Conservation (phyloP, 1,140 invertebrate species). For the Caerostris darwini region DNA sequence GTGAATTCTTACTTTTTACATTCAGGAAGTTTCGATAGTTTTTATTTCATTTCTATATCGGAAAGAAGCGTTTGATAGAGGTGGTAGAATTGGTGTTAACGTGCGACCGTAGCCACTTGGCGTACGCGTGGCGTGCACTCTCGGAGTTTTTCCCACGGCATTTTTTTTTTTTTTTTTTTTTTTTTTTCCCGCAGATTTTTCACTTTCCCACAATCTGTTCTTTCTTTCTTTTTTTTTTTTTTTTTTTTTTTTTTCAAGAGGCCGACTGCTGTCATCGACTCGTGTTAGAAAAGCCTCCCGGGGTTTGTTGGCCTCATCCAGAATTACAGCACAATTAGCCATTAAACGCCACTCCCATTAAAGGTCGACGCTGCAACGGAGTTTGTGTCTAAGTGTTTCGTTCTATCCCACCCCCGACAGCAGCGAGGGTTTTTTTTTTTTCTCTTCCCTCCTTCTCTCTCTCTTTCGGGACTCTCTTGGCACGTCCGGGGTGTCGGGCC, state of each 20-base stretch:
- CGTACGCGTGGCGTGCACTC: slow-evolving; percentile 57
- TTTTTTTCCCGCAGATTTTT: not conserved
- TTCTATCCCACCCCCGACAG: slow-evolving; percentile 39
- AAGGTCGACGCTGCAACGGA: slow-evolving; percentile 63
- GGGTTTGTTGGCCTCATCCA: slow-evolving; percentile 77
- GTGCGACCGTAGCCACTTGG: slow-evolving; percentile 54
- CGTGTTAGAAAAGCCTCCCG: slow-evolving; percentile 72
- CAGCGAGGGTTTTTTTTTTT: not conserved
- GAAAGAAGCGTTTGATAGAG: not conserved
- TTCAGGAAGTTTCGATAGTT: not conserved
- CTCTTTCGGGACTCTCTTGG: slow-evolving; percentile 70
- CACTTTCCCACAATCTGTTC: slow-evolving; percentile 67
- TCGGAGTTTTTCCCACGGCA: slow-evolving; percentile 63
- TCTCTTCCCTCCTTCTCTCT: not conserved
- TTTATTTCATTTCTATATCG: not conserved
- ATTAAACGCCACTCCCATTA: slow-evolving; percentile 76
- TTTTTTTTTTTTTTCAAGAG: not conserved
- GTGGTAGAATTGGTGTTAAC: slow-evolving; percentile 6
- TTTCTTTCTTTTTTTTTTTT: slow-evolving; percentile 41
- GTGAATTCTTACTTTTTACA: not conserved
- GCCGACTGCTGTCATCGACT: slow-evolving; percentile 75
- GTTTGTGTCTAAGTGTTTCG: slow-evolving; percentile 75
- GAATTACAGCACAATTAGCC: slow-evolving; percentile 77
- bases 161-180: slow-evolving; percentile 53
- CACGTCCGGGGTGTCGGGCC: slow-evolving; percentile 75